A percentile compares a stretch with the other conserved stretches of the same genome.
phyloP scores from a whole-genome alignment of 2,113 vertebrate genomes.

The Pristiophorus japonicus region DNA sequence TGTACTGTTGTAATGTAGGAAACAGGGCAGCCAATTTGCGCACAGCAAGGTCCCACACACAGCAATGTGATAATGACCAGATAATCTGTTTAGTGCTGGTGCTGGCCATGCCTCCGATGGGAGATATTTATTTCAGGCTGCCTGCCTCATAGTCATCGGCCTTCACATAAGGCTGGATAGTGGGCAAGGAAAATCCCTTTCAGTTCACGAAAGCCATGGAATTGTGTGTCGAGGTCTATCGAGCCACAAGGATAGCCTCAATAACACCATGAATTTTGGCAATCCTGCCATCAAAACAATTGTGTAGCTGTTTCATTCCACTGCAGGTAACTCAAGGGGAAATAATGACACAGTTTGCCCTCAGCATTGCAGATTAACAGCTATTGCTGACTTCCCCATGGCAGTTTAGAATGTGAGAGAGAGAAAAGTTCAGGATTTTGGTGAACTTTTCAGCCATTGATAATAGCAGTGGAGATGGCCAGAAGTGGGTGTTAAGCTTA shows the following conservation, averaged over 20 bases:
- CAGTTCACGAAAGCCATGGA: not conserved
- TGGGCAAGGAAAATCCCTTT: not conserved
- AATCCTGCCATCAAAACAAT: not conserved
- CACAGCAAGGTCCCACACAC: too few relatives aligned
- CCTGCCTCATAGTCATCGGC: too few relatives aligned
- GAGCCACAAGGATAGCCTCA: not conserved
- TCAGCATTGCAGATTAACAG: not conserved
- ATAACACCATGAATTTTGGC: not conserved
- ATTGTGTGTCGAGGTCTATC: not conserved
- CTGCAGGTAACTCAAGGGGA: not conserved
- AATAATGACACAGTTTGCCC: not conserved
- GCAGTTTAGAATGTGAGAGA: not conserved
- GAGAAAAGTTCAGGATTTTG: not conserved
- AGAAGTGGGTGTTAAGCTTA: not conserved
- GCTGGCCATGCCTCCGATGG: too few relatives aligned
- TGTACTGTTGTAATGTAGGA: too few relatives aligned
- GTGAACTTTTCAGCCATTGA: too few relatives aligned
- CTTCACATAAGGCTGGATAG: too few relatives aligned
- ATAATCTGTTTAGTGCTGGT: too few relatives aligned
- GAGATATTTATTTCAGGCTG: too few relatives aligned
- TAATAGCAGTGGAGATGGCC: too few relatives aligned
- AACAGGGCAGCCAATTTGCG: too few relatives aligned
- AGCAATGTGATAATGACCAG: too few relatives aligned
- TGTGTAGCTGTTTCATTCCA: not conserved
- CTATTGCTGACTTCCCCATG: not conserved